A percentile compares a stretch with the other conserved stretches of the same genome.
These are phyloP conservation scores for Platycnemis pennipes DNA, from an alignment of 2,888 invertebrate species.

Conservation along the genomic window DNA sequence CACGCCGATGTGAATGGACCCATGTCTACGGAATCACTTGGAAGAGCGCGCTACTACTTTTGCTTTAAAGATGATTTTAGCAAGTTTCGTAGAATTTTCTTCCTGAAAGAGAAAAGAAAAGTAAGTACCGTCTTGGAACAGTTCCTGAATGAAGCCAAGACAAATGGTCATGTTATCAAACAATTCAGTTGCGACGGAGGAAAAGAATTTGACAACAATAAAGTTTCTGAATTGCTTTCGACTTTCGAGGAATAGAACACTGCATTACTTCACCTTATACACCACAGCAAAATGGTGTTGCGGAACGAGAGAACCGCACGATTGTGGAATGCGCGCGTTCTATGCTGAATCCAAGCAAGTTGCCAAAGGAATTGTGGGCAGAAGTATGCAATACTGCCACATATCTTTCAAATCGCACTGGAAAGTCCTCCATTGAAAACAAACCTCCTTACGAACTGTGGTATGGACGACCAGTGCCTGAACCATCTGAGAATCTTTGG, in stretches of 20 bases:
- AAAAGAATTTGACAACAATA: no score
- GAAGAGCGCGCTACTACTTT: constrained; percentile 71
- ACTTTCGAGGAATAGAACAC: neutral
- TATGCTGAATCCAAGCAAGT: neutral
- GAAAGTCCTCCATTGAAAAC: neutral
- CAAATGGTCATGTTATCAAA: no score
- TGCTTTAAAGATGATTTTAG: constrained; percentile 72
- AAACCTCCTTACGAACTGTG: neutral
- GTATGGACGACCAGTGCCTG: constrained; percentile 1
- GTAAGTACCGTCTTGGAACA: neutral
- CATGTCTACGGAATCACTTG: constrained; percentile 70
- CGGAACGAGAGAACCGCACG: neutral
- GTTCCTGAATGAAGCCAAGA: neutral
- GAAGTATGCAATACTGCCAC: neutral
- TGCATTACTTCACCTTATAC: neutral
- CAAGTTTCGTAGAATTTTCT: constrained; percentile 6
- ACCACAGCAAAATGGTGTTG: neutral
- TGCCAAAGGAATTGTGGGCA: neutral
- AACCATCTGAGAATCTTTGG: neutral
- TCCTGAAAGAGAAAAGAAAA: neutral
- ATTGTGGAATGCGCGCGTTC: no score
- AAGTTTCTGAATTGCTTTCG: neutral
- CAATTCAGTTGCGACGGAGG: no score
- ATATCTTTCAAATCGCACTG: neutral
- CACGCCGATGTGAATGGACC: constrained; percentile 73